phyloP scores from a whole-genome alignment of 2,888 invertebrate species.

The Tachina lurida region DNA sequence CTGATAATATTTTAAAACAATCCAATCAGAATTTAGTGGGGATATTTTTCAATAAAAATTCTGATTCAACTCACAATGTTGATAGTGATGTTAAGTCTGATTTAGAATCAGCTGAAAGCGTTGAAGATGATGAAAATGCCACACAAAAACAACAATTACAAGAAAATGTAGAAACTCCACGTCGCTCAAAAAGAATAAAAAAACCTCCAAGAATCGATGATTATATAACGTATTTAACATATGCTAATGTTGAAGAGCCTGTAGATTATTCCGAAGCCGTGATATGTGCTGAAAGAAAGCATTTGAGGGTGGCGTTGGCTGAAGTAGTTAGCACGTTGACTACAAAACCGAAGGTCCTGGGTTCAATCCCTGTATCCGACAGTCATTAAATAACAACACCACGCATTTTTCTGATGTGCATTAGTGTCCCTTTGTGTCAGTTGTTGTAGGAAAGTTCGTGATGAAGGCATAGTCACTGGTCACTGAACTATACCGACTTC shows the following conservation, averaged over 20 bases:
- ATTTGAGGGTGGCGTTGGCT: too few species aligned
- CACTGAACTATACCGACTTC: too few species aligned
- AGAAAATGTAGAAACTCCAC: constrained; percentile 11
- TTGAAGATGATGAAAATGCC: constrained; percentile 2
- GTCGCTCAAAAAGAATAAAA: constrained; percentile 34
- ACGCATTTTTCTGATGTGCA: too few species aligned
- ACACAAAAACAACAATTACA: constrained; percentile 6
- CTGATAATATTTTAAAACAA: background rate
- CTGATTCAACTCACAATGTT: constrained; percentile 14
- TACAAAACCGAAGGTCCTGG: too few species aligned
- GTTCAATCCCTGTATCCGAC: too few species aligned
- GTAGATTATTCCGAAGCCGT: constrained; percentile 28
- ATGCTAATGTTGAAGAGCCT: constrained; percentile 21
- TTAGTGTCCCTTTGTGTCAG: too few species aligned
- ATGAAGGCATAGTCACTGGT: too few species aligned
- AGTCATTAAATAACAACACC: too few species aligned
- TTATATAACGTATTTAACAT: constrained; percentile 29
- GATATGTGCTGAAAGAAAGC: background rate
- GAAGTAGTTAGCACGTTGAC: too few species aligned
- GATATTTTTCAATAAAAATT: constrained; percentile 29
- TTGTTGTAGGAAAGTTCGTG: too few species aligned
- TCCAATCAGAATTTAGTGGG: constrained; percentile 36
- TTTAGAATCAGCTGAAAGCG: constrained; percentile 5
- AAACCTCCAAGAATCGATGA: constrained; percentile 30
- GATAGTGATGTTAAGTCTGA: constrained; percentile 17